A percentile compares a stretch with the other conserved stretches of the same genome.
Conservation (phyloP, 2,888 invertebrate genomes). For the Aspidiotus rigidus region DNA sequence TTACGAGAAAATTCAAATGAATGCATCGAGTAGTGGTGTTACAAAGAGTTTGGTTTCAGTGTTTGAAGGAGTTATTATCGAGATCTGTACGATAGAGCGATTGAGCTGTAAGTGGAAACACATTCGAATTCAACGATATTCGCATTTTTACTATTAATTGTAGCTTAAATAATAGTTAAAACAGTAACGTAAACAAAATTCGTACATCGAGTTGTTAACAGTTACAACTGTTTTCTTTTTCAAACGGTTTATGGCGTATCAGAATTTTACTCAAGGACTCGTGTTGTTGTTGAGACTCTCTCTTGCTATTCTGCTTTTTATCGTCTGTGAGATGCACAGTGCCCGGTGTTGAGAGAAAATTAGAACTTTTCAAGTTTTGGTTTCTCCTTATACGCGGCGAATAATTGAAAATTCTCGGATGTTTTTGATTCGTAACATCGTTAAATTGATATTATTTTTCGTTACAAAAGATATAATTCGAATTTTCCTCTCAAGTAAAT, state of each 20-base stretch:
- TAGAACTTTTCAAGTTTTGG: too few relatives aligned
- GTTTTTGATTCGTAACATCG: too few relatives aligned
- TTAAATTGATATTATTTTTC: too few relatives aligned
- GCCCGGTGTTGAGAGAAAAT: too few relatives aligned
- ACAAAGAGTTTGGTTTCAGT: not conserved
- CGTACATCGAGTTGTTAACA: slow-evolving; percentile 28
- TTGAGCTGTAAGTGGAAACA: not conserved
- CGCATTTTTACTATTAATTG: slow-evolving; percentile 13
- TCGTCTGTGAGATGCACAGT: not conserved
- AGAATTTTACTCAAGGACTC: slow-evolving; percentile 29
- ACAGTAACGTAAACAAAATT: slow-evolving; percentile 30
- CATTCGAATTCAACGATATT: slow-evolving; percentile 4
- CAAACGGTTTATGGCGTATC: slow-evolving; percentile 33
- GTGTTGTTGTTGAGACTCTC: slow-evolving; percentile 10
- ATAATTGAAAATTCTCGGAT: too few relatives aligned
- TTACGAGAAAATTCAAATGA: not conserved
- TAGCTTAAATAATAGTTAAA: slow-evolving; percentile 1
- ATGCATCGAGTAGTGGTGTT: not conserved
- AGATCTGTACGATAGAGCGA: not conserved
- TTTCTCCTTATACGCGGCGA: too few relatives aligned
- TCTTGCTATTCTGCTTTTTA: not conserved
- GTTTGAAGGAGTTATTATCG: not conserved
- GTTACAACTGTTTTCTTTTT: slow-evolving; percentile 33
- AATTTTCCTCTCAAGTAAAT: too few relatives aligned
- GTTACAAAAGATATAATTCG: too few relatives aligned